Base-by-base conservation (phyloP, 2,888 invertebrate species). In the Mythimna lalbum region DNA sequence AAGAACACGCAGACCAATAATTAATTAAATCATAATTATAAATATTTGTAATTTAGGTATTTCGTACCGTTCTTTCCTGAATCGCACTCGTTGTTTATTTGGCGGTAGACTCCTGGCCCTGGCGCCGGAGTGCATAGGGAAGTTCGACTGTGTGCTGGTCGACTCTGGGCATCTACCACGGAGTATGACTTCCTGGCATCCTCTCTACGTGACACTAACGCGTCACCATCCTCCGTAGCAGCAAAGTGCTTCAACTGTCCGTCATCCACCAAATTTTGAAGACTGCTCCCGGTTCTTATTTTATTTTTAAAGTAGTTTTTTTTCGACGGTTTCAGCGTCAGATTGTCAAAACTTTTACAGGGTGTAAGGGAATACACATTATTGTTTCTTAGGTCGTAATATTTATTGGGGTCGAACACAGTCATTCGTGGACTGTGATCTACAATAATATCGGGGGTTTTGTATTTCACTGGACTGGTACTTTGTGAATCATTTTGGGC, bases 291-390 rank as follows among this genome's bases (percentile, higher is more conserved):
- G 71, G 90, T 92, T 79, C 90, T 90, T 75, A 94, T 90, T 80
- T 88, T 93, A 60, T 90, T 89, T 78, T 86, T 90, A 21, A 76
- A 63, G 43, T 88, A 87, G 49, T 87, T 89, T 67, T 82, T 91
- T 73, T 89, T 92, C 1, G 81, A 80, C 14, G 91, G 89, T 77
- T 90, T 93, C 33, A 92, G 81, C n/a, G 93, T 93, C 78, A 96
- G 90, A 79, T 96, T 96, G 82, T 96, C 96, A 77, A 96, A 93
- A 87, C 96, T 96, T 86, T 96, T 96, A 71, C 95, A 96, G 1
- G 95, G 90, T 56, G 91, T 86, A 61, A 95, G 85, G 9, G 90
- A 79, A 47, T 89, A 76, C n/a, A 93, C 80, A 69, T 96, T 95
- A 84, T 95, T 95, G 81, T 96, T 96, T 74, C 92, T 90, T 43